phyloP scores from a whole-genome alignment of 2,888 invertebrate species.

The Torymus texanus region DNA sequence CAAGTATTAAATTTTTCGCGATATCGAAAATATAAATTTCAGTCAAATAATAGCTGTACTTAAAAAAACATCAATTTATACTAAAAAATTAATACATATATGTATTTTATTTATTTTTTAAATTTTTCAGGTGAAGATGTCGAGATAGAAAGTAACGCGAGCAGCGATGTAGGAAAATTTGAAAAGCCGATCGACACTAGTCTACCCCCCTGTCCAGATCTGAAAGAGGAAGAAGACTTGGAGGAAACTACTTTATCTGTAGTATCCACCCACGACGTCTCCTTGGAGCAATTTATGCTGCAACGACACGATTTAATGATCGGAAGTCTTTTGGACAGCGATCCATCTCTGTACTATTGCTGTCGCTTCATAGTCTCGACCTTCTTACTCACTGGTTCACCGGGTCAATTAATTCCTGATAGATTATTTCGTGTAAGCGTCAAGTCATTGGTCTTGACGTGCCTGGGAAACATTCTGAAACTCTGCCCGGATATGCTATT shows the following conservation, averaged over 20 bases:
- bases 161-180: constrained; percentile 64
- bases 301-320: constrained; percentile 78
- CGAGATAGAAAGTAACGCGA: constrained; percentile 67
- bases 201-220: constrained; percentile 19
- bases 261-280: constrained; percentile 60
- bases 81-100: too few relatives aligned
- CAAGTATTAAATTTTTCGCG: too few relatives aligned
- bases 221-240: constrained; percentile 61
- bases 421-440: constrained; percentile 90
- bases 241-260: constrained; percentile 63
- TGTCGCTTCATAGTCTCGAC: constrained; percentile 83
- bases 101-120: too few relatives aligned
- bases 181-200: constrained; percentile 53
- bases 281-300: constrained; percentile 60
- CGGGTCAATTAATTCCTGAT: constrained; percentile 82
- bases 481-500: constrained; percentile 85
- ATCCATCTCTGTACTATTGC: constrained; percentile 83
- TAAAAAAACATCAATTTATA: too few relatives aligned
- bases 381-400: constrained; percentile 83
- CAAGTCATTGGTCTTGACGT: constrained; percentile 89
- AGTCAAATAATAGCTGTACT: too few relatives aligned
- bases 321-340: constrained; percentile 81
- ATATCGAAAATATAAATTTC: too few relatives aligned
- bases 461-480: constrained; percentile 85
- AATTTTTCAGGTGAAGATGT: constrained; percentile 63